Evolutionary conservation across 1,140 invertebrate species (phyloP), one percentile per base, ranked within the genome.

Genomic region (Colletes gigas): DNA sequence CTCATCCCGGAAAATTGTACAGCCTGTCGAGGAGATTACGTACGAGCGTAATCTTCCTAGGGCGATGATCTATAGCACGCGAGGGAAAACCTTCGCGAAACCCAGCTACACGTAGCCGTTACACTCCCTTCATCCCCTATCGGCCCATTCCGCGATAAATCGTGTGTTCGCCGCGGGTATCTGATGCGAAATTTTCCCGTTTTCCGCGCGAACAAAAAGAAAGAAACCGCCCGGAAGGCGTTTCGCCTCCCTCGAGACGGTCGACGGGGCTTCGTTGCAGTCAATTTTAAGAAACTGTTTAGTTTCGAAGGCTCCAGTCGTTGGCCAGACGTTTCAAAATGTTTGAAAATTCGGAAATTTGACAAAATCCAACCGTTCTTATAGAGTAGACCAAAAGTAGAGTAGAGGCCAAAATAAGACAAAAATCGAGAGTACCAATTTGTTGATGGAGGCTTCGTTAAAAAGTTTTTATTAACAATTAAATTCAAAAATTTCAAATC

Each of bases 131-230:
- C 50, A 3, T 3, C 50, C 50, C 10, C 17, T 14, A 6, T 47
- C 30, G 30, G 30, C 14, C 57, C 68, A n/a, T 59, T 55, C 30
- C 15, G 44, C 74, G 78, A 85, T 85, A 85, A 85, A 85, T 85
- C 79, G 54, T 67, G 68, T 68, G 70, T 57, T 39, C 17, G 5
- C 44, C 39, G 9, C 15, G 14, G 57, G n/a, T 81, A 70, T 75
- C 63, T 3, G 41, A 59, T 19, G 7, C 39, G 63, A 67, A 81
- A 77, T 54, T 81, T 72, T 44, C 55, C 12, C 68, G 44, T 44
- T 70, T 65, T 59, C 41, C 14, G 41, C 30, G 50, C n/a, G 57
- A 30, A 14, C n/a, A n/a, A 59, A 15, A 30, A 19, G 54, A 17
- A 66, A 60, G 67, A 50, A 63, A 59, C 12, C 71, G 44, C 8